These are phyloP conservation scores for Gasteruption jaculator DNA, from an alignment of 2,888 invertebrate species.

Conservation along the genomic window DNA sequence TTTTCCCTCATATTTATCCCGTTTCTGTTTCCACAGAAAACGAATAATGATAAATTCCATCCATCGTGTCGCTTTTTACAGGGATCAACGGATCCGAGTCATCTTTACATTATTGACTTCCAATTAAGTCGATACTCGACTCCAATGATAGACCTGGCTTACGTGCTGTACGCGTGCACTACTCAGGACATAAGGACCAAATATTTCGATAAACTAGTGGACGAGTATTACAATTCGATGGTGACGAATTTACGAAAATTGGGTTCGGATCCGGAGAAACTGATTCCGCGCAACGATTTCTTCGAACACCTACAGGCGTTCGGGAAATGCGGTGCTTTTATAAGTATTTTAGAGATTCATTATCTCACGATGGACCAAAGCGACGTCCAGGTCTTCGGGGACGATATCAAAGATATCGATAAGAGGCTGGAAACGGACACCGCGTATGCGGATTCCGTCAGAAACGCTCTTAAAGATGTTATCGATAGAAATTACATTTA, in stretches of 20 bases:
- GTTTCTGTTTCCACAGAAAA: too few species aligned
- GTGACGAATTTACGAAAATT: conserved; percentile 26
- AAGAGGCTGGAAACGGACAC: conserved; percentile 23
- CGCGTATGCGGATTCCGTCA: conserved; percentile 20
- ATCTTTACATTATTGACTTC: conserved; percentile 27
- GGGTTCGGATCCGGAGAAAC: conserved; percentile 29
- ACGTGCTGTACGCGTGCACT: conserved; percentile 40
- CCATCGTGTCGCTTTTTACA: too few species aligned
- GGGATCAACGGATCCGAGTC: conserved; percentile 21
- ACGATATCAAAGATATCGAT: conserved; percentile 11
- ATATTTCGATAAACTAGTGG: conserved; percentile 34
- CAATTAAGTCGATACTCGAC: conserved; percentile 29
- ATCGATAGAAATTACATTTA: conserved; percentile 27
- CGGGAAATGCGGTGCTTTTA: conserved; percentile 30
- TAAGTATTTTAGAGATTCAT: conserved; percentile 30
- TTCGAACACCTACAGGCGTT: conserved; percentile 34
- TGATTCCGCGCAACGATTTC: conserved; percentile 37
- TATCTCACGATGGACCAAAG: conserved; percentile 30
- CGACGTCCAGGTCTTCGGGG: conserved; percentile 25
- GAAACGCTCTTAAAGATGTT: conserved; percentile 24
- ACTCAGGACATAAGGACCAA: conserved; percentile 31
- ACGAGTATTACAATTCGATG: conserved; percentile 39
- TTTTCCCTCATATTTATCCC: too few species aligned
- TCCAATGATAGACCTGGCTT: conserved; percentile 38
- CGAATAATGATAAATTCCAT: too few species aligned